Evolutionary conservation across 2,888 invertebrate species (phyloP), one percentile per base, ranked within the genome.

Genomic region (Pristionchus entomophagus): DNA sequence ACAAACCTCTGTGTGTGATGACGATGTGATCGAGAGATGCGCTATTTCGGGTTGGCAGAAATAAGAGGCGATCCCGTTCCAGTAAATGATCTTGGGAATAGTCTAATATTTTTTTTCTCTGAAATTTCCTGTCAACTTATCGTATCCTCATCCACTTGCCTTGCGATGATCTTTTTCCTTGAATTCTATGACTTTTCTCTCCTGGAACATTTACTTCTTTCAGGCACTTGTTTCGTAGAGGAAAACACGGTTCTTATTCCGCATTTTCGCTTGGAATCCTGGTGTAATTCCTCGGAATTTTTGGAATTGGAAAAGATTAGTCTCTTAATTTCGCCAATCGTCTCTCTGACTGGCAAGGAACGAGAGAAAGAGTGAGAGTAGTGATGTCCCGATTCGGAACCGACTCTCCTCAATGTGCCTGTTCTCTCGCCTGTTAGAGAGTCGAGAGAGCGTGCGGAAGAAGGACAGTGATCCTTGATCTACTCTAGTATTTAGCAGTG

Each of bases 1-100:
- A 62, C 62, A 62, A 62, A 62, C 62, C 62, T n/a, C n/a, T 62
- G 62, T 62, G 62, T 62, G 62, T 32, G 29, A 26, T 62, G 62
- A 53, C 4, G 29, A 32, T 8, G 19, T 19, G 32, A 26, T 17
- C 3, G 62, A 32, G 62, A 62, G 62, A 62, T 62, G 62, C 32
- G 62, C 62, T 62, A 62, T 62, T 62, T 62, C 62, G 62, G 14
- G 62, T 32, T 26, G 62, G 29, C 62, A 32, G 62, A 32, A 26
- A n/a, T n/a, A n/a, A n/a, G n/a, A n/a, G n/a, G n/a, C n/a, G n/a
- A n/a, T 26, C 6, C 26, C 5, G 6, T 59, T 22, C 22, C 22
- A 4, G 10, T 17, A 53, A 17, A 17, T 3, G 53, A 19, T 59
- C 59, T 59, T 59, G 6, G 59, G 59, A n/a, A n/a, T n/a, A n/a